Evolutionary conservation across 2,888 invertebrate species (phyloP), one percentile per base, ranked within the genome.

Genomic region (Machimus atricapillus): DNA sequence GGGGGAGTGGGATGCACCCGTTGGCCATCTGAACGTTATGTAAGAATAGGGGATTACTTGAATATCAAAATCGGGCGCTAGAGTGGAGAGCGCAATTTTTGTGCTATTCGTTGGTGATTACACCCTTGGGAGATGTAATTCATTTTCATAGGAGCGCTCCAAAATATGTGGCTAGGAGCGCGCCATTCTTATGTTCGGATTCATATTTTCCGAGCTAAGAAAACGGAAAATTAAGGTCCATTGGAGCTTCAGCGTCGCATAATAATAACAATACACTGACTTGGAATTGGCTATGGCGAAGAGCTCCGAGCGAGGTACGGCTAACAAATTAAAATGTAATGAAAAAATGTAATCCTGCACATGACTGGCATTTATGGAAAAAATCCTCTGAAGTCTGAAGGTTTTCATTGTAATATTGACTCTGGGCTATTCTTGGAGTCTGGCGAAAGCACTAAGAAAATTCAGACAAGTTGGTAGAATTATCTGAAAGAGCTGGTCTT

Each of bases 111-210:
- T 88, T 87, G 88, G 87, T 88, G 87, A 88, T 88, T 87, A 87
- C 87, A 88, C 88, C 87, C 87, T 87, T 86, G 88, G 87, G 88
- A 88, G 87, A 88, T 87, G 86, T 88, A 88, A 88, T 88, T 88
- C 88, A 88, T 87, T 87, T 88, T 87, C 86, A n/a, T 52, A n/a
- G 79, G 52, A 83, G 52, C 46, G 43, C 40, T 78, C 43, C 40
- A 40, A 78, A 79, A 52, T 79, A 66, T 66, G 79, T 23, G 52
- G 79, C 27, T 14, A 14, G 31, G 27, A 79, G 31, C 23, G 27
- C 46, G 8, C 66, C 27, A 66, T 79, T 27, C 19, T 52, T 34
- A 31, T 34, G 27, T 31, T 16, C 52, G 76, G 76, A 76, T 76
- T 76, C 34, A 76, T n/a, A 76, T 46, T 52, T 79, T 16, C 52